These are phyloP conservation scores for Panagrolaimus sp. DNA, from an alignment of 1,140 invertebrate genomes.

Conservation along the genomic window DNA sequence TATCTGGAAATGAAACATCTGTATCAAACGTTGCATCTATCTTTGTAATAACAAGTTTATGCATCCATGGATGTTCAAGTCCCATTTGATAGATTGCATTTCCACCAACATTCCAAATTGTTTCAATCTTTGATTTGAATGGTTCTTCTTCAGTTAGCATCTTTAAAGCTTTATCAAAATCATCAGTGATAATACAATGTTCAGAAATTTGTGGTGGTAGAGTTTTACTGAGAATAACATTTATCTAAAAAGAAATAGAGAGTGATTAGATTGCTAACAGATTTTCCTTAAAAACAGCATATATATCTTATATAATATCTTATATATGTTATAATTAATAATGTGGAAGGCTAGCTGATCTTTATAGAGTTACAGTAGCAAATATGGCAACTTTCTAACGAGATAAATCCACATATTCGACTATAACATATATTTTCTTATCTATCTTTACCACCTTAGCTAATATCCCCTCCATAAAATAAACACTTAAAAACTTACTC, in stretches of 20 bases:
- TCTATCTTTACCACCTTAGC: too few relatives aligned
- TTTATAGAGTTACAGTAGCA: too few relatives aligned
- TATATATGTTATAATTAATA: too few relatives aligned
- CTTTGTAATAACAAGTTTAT: slow-evolving; percentile 76
- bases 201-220: slow-evolving; percentile 46
- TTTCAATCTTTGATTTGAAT: slow-evolving; percentile 67
- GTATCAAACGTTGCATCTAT: slow-evolving; percentile 74
- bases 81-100: slow-evolving; percentile 62
- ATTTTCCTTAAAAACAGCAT: too few relatives aligned
- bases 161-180: slow-evolving; percentile 40
- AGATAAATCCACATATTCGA: too few relatives aligned
- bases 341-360: too few relatives aligned
- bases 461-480: too few relatives aligned
- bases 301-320: too few relatives aligned
- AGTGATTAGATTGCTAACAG: too few relatives aligned
- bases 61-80: slow-evolving; percentile 68
- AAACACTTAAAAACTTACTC: slow-evolving; percentile 60
- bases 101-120: slow-evolving; percentile 68
- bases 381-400: too few relatives aligned
- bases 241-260: slow-evolving; percentile 63
- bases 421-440: too few relatives aligned
- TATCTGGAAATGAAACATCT: slow-evolving; percentile 78
- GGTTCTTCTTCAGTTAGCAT: slow-evolving; percentile 63
- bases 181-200: slow-evolving; percentile 16
- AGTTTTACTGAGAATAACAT: slow-evolving; percentile 72